Base-by-base conservation (phyloP, 2,888 invertebrate species). In the Mythimna pallens region DNA sequence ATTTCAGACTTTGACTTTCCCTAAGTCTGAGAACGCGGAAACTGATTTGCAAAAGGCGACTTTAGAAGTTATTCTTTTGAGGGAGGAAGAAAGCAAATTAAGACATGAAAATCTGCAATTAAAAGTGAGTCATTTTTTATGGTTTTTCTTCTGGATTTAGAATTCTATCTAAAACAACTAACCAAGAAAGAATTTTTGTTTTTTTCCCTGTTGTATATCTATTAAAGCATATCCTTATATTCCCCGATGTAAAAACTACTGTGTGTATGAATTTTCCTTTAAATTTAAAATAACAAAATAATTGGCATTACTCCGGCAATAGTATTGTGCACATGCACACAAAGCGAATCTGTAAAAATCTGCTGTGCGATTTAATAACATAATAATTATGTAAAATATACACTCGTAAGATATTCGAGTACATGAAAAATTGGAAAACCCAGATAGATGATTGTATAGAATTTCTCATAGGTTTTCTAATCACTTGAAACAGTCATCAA, bases 31-130 rank as follows among this genome's bases (percentile, higher is more conserved):
- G 83, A 93, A 93, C 81, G 90, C 90, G 76, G 95, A 95, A 86
- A 93, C 88, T 82, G 95, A 95, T 89, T 93, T 98, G 89, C 97
- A 97, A 91, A 97, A 97, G 92, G 97, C 98, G 72, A 96, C 97
- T 79, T 97, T 97, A 87, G 98, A 98, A 96, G 97, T 98, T 67
- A 97, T 97, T 92, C 97, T 97, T 93, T 96, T 98, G 90, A 97
- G 98, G 91, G 98, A 98, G 93, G 98, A 98, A 89, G 98, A 98
- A 91, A 97, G 97, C 94, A 97, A 97, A 92, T 96, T 99, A 93
- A 97, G 98, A 95, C 98, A 98, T 95, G 99, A 99, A 95, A 98
- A 98, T 96, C 96, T 98, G 88, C 97, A 97, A 94, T 97, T 99
- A 91, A 98, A 98, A 97, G 98, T 98, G 95, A 95, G 95, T 92